Conservation (phyloP, 2,113 vertebrate genomes). For the Lichenostomus cassidix region DNA sequence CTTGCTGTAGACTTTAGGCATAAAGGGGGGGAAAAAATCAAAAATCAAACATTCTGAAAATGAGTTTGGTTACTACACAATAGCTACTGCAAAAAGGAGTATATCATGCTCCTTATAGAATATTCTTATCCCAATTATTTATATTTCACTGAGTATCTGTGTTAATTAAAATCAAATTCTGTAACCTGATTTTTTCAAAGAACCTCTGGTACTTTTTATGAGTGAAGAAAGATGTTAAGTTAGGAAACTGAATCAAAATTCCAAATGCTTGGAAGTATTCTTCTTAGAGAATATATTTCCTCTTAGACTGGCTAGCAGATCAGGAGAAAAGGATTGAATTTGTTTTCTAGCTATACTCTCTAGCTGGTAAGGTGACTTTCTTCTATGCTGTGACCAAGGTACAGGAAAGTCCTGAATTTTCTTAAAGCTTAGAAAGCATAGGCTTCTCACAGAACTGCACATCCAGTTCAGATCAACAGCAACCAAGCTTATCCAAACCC, state of each 20-base stretch:
- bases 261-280: neutral
- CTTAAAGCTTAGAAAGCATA: neutral
- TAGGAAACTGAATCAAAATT: neutral
- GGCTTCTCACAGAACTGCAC: neutral
- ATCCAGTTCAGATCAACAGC: neutral
- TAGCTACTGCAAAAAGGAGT: neutral
- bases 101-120: neutral
- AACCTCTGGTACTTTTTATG: fast-evolving
- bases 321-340: neutral
- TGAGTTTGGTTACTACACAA: fast-evolving
- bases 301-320: neutral
- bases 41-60: neutral
- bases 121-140: neutral
- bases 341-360: neutral
- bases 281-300: neutral
- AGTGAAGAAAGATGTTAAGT: neutral
- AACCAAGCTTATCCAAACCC: neutral
- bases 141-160: neutral
- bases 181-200: neutral
- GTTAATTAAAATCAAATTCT: neutral
- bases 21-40: neutral
- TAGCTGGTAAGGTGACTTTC: neutral
- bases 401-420: neutral
- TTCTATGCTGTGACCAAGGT: neutral
- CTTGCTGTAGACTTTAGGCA: neutral